Evolutionary conservation across 2,797 vertebrate species (phyloP).

Genomic region (Brachyrhaphis roseni): DNA sequence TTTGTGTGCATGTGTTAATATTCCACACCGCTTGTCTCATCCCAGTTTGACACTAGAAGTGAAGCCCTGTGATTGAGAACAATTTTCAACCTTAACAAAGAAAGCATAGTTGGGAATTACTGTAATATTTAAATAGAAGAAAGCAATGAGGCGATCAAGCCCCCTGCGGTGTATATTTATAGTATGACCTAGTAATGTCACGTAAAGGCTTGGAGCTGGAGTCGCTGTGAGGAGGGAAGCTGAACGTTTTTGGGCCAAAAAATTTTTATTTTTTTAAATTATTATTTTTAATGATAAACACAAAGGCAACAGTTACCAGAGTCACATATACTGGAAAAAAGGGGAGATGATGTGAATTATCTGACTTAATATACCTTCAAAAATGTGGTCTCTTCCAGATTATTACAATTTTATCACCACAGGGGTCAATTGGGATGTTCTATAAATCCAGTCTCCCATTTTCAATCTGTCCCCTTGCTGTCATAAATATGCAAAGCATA

Average conservation of each 20-base stretch:
- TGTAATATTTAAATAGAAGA: conserved; percentile 49
- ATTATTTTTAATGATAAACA: conserved; percentile 20
- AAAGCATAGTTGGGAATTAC: conserved; percentile 29
- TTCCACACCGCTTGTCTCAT: neutral
- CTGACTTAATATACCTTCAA: conserved; percentile 59
- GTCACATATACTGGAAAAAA: conserved; percentile 14
- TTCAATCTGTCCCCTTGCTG: conserved; percentile 48
- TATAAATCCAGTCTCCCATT: conserved; percentile 64
- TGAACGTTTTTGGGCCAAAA: conserved; percentile 15
- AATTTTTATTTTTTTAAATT: neutral
- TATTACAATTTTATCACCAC: conserved; percentile 64
- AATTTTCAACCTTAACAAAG: conserved; percentile 20
- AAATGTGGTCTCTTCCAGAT: conserved; percentile 55
- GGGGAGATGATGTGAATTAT: conserved; percentile 34
- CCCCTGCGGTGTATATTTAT: conserved; percentile 58
- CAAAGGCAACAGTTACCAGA: conserved; percentile 15
- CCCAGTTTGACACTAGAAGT: conserved; percentile 1
- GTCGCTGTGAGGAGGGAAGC: conserved; percentile 7
- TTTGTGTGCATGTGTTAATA: neutral
- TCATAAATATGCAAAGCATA: conserved; percentile 74
- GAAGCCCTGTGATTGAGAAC: neutral
- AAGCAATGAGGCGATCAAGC: conserved; percentile 42
- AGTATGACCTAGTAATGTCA: conserved; percentile 71
- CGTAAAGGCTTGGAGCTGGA: conserved; percentile 39
- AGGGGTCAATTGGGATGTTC: conserved; percentile 64